Evolutionary conservation across 1,140 invertebrate species (phyloP), one percentile per base, ranked within the genome.

Genomic region (Wasmannia auropunctata): DNA sequence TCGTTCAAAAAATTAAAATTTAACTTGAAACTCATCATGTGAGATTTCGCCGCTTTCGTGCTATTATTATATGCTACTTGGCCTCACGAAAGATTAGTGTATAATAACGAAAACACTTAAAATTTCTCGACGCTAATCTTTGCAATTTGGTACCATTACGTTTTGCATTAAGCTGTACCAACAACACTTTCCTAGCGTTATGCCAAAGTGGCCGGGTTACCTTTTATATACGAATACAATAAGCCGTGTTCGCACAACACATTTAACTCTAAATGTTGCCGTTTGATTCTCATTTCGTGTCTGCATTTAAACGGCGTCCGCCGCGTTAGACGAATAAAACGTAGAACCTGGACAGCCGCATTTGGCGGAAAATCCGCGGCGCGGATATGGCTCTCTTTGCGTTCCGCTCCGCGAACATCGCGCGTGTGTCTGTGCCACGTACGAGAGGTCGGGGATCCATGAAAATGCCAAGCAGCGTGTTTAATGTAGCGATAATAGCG

Each of bases 401-500:
- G 25, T 72, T 81, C 65, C 79, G 7, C 25, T 72, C 37, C n/a
- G 63, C 46, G 34, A 31, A 31, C 28, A 54, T 14, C 11, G 49
- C 6, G 28, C 16, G 31, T 58, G 43, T 40, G 63, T 31, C 14
- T 19, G 63, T 56, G 25, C 34, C 56, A 43, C 6, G 22, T 40
- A 40, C 65, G 34, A 14, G 1, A 28, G 19, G 6, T 25, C 22
- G 65, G 25, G n/a, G 10, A 81, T 67, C 49, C 49, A 72, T 72
- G 79, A 81, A 81, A 81, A 72, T 31, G 65, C 65, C 79, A 81
- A 81, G 49, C 65, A 70, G 51, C 65, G 51, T 81, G 79, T 81
- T 81, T 72, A 81, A 81, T 81, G 65, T 81, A 81, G 63, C 79
- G 79, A 56, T 81, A 81, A 81, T 81, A 58, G 79, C 51, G 67